Evolutionary conservation across 2,797 vertebrate genomes (phyloP).

Genomic region (Rousettus madagascariensis): DNA sequence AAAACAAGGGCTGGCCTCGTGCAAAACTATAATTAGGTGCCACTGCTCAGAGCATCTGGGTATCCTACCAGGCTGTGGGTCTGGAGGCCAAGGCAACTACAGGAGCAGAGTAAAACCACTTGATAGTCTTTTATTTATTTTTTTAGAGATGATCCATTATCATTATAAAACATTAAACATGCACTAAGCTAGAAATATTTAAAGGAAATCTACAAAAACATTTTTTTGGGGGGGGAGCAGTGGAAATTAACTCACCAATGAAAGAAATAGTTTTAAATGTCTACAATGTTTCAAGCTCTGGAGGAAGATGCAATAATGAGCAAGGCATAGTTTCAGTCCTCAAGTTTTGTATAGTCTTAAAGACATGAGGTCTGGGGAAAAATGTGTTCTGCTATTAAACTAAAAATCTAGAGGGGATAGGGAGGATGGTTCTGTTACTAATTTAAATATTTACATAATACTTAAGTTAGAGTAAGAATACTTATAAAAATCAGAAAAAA

Average conservation of each 20-base stretch:
- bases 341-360: background rate
- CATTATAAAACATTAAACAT: constrained; percentile 21
- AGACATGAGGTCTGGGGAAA: background rate
- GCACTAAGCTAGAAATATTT: background rate
- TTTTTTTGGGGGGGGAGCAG: background rate
- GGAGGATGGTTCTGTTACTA: background rate
- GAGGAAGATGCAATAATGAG: background rate
- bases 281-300: background rate
- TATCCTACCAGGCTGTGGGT: background rate
- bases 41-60: background rate
- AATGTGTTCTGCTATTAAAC: background rate
- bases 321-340: background rate
- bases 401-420: background rate
- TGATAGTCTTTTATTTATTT: background rate
- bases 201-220: constrained; percentile 5
- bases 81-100: background rate
- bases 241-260: constrained; percentile 26
- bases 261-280: constrained; percentile 36
- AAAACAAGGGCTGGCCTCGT: background rate
- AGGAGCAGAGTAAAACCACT: background rate
- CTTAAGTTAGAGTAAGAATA: background rate
- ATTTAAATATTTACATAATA: background rate
- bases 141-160: background rate
- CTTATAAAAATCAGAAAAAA: background rate
- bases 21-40: background rate